A percentile compares a stretch with the other conserved stretches of the same genome.
Conservation (phyloP, 30 jellyfish, hydroid and myxozoan genomes). For the Nemopilema nomurai region DNA sequence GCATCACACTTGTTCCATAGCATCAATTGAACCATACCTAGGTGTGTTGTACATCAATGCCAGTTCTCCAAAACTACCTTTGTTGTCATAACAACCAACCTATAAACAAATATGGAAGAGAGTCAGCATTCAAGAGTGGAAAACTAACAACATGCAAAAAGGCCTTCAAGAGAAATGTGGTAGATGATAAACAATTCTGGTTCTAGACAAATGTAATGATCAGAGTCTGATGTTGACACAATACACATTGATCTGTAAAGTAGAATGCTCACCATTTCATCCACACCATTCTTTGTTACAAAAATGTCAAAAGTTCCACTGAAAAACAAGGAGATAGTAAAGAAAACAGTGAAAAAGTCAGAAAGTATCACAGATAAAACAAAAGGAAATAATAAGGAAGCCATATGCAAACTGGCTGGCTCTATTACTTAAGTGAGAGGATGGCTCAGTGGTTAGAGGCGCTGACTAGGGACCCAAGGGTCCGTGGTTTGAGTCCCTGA, state of each 20-base stretch:
- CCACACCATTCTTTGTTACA: conserved; percentile 79
- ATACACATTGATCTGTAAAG: no score
- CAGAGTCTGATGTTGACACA: no score
- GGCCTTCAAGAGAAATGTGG: background rate
- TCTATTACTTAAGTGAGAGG: no score
- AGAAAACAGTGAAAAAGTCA: no score
- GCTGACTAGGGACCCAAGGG: no score
- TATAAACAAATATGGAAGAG: conserved; percentile 22
- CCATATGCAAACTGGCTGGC: no score
- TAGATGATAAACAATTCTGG: background rate
- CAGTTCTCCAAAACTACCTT: conserved; percentile 98
- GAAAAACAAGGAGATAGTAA: background rate
- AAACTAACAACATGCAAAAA: background rate
- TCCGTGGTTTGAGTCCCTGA: no score
- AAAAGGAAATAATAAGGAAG: no score
- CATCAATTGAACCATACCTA: conserved; percentile 51
- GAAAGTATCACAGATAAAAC: no score
- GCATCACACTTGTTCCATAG: no score
- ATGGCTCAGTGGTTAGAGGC: no score
- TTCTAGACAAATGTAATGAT: no score
- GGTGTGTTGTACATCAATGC: conserved; percentile 99
- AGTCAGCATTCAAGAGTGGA: background rate
- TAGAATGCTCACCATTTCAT: conserved; percentile 72
- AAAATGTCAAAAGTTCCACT: conserved; percentile 89
- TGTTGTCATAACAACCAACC: conserved; percentile 96